Evolutionary conservation across 2,113 vertebrate genomes (phyloP).

Genomic region (Uropsilus gracilis): DNA sequence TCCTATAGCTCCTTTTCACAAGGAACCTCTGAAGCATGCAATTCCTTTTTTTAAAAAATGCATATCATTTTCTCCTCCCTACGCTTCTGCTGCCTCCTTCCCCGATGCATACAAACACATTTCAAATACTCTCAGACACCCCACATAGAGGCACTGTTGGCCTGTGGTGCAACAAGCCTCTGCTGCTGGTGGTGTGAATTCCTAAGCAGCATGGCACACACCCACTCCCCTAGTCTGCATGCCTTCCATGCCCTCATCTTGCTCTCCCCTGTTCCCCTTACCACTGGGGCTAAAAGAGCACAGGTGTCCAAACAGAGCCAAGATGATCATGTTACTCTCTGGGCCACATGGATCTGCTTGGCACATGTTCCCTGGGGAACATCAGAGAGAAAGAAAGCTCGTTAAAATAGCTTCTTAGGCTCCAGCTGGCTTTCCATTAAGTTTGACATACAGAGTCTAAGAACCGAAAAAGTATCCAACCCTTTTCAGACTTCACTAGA

Average conservation of each 20-base stretch:
- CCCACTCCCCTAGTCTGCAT: neutral
- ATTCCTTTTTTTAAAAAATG: constrained; percentile 30
- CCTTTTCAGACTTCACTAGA: constrained; percentile 30
- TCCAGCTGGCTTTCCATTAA: constrained; percentile 46
- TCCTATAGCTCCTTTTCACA: constrained; percentile 37
- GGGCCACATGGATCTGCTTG: constrained; percentile 3
- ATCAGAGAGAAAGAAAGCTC: constrained; percentile 55
- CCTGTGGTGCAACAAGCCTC: neutral
- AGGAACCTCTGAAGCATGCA: neutral
- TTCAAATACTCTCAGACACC: neutral
- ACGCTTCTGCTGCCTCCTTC: neutral
- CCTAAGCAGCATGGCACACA: neutral
- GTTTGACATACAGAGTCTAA: constrained; percentile 43
- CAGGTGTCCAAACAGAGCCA: constrained; percentile 62
- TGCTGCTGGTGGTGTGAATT: neutral
- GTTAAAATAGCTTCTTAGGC: constrained; percentile 51
- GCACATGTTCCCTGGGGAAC: neutral
- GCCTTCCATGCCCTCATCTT: neutral
- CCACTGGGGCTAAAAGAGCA: neutral
- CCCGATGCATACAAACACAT: neutral
- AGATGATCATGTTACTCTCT: constrained; percentile 31
- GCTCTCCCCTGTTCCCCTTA: neutral
- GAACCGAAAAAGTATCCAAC: constrained; percentile 6
- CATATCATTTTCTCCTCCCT: neutral
- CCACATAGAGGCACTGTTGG: constrained; percentile 66